Base-by-base conservation (phyloP, 2,888 invertebrate species). In the Volucella bombylans region DNA sequence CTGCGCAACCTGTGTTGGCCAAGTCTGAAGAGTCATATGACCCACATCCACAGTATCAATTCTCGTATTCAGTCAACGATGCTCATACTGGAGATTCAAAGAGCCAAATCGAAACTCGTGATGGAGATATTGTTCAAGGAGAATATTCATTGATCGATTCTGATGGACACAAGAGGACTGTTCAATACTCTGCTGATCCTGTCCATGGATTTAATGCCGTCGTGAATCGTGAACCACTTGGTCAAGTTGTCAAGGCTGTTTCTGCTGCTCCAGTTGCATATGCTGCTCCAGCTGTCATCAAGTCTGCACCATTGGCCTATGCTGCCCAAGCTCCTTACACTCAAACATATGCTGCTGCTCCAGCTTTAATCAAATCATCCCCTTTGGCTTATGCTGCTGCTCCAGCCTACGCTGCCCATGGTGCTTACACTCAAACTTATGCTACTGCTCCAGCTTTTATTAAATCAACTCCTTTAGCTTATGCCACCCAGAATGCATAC, bases 171-270 rank as follows among this genome's bases (percentile, higher is more conserved):
- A 91, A 90, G 87, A 90, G 92, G 86, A 91, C 89, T 71, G 92
- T 92, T 31, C 91, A 92, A 49, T 92, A 92, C 88, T 90, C 90
- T 50, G 92, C 92, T 77, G 92, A 92, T 88, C 88, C 89, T 8
- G 89, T 90, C 80, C 90, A 91, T 85, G 92, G 92, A 86, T 92
- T 92, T 89, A 92, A 92, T 86, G 92, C 92, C 61, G 90, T 92
- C 55, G 92, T 92, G n/a, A 90, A 89, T 87, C 91, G 90, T 81
- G 91, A 92, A 88, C 90, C 91, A 67, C 67, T 87, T 23, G 87
- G 74, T 54, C 72, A 81, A 14, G 87, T 87, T 55, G 79, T 87
- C 10, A 71, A 71, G 55, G n/a, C 74, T 38, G 62, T 72, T 38
- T 57, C 55, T 57, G 86, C 87, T 41, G 71, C 87, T 0, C 87